A percentile compares a stretch with the other conserved stretches of the same genome.
These are phyloP conservation scores for Hyles euphorbiae DNA, from an alignment of 1,140 invertebrate species.

Conservation along the genomic window DNA sequence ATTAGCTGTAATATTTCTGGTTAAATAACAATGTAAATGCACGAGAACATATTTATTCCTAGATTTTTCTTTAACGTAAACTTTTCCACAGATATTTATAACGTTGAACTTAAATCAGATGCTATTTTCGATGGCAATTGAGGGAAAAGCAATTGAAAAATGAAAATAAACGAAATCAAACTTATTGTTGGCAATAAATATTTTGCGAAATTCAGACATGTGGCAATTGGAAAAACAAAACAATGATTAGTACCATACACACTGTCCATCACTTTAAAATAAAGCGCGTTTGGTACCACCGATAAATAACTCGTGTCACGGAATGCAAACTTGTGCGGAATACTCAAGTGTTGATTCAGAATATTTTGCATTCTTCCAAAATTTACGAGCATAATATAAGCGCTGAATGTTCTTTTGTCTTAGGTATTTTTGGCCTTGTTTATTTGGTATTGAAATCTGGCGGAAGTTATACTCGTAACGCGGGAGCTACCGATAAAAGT, in stretches of 20 bases:
- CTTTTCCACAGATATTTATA: too few relatives aligned
- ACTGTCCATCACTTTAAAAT: not conserved
- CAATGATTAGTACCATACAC: too few relatives aligned
- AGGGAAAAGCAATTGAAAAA: too few relatives aligned
- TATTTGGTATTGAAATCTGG: conserved; percentile 8
- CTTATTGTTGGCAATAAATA: too few relatives aligned
- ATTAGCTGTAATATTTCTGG: conserved; percentile 5
- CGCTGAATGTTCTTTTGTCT: conserved; percentile 7
- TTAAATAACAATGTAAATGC: too few relatives aligned
- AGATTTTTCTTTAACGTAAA: too few relatives aligned
- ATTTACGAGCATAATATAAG: conserved; percentile 18
- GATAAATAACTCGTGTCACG: conserved; percentile 11
- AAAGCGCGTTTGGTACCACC: conserved; percentile 4
- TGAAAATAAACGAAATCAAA: too few relatives aligned
- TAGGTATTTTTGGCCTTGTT: conserved; percentile 10
- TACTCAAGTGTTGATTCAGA: conserved; percentile 9
- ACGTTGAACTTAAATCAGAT: too few relatives aligned
- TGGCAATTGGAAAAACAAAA: too few relatives aligned
- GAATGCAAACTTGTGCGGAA: conserved; percentile 9
- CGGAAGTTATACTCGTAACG: conserved; percentile 9
- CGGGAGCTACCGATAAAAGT: not conserved
- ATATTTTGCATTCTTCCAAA: conserved; percentile 17
- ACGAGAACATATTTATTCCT: too few relatives aligned
- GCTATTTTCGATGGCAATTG: too few relatives aligned
- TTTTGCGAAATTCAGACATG: too few relatives aligned